These are phyloP conservation scores for Poeciliopsis retropinna DNA, from an alignment of 2,113 vertebrate species.

Conservation along the genomic window DNA sequence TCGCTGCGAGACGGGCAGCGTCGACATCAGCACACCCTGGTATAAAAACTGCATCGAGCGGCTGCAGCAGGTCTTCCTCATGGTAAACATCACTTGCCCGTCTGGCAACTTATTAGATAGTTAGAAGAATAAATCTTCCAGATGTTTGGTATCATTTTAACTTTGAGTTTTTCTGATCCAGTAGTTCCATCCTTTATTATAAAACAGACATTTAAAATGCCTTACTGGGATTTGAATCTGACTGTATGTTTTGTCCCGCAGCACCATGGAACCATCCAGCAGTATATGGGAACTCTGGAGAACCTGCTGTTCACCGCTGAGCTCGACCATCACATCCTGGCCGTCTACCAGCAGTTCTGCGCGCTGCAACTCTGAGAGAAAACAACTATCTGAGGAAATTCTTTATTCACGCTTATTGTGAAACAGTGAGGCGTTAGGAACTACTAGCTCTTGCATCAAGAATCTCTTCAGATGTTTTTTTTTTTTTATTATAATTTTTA, in stretches of 20 bases:
- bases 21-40: slow-evolving; percentile 93
- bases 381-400: slow-evolving; percentile 1
- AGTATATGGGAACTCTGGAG: slow-evolving; percentile 98
- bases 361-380: slow-evolving; percentile 89
- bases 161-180: too few relatives aligned
- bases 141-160: too few relatives aligned
- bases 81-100: slow-evolving; percentile 75
- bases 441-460: slow-evolving; percentile 76
- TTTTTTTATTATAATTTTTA: neutral
- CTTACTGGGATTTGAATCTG: neutral
- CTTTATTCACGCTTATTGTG: slow-evolving; percentile 20
- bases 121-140: too few relatives aligned
- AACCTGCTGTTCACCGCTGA: slow-evolving; percentile 98
- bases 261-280: slow-evolving; percentile 97
- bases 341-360: slow-evolving; percentile 98
- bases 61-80: slow-evolving; percentile 95
- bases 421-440: slow-evolving; percentile 29
- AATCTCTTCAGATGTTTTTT: slow-evolving; percentile 51
- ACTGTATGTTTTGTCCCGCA: slow-evolving; percentile 53
- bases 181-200: neutral
- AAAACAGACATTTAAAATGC: neutral
- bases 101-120: neutral
- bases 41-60: slow-evolving; percentile 97
- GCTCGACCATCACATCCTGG: slow-evolving; percentile 95
- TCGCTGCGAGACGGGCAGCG: slow-evolving; percentile 91